Evolutionary conservation across 2,888 invertebrate genomes (phyloP), one percentile per base, ranked within the genome.

Genomic region (Catocala sponsa): DNA sequence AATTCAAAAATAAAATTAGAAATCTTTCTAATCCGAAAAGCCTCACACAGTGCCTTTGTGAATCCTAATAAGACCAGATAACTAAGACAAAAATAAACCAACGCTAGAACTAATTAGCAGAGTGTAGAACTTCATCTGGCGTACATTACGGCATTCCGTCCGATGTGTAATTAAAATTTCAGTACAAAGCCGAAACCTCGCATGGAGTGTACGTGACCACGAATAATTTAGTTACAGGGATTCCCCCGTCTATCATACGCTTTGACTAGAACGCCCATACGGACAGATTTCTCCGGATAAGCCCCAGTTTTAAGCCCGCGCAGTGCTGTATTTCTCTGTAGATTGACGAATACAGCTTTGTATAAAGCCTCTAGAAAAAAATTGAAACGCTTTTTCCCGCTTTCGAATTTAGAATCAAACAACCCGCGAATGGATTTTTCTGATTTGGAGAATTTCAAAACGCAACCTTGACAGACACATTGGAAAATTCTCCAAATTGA

Each of bases 191-290:
- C 76, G 86, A 86, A 89, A 88, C 88, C 85, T 85, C 85, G 77
- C 82, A 82, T 55, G 49, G 71, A 79, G 76, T 74, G 82, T 81
- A 90, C 94, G 93, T 94, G 94, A 85, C 89, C 81, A 70, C 80
- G 93, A 91, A 94, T 94, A 94, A 91, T 90, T 91, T 87, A 88
- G 82, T 83, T 79, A 79, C 76, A 76, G 86, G 86, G 84, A 86
- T 82, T 88, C 88, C 88, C 88, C 84, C 80, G 85, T 85, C 88
- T 86, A 80, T 89, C 88, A 87, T 81, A 79, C 77, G 82, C 86
- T 88, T 86, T 90, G 87, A 86, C 50, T 77, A 65, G 51, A 57
- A 64, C 32, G 43, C 49, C 69, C 72, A 69, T 60, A 54, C 38
- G 43, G 46, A 52, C 46, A 59, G 35, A 51, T 57, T 68, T 62